Percentiles rank a stretch among this genome's conserved stretches.
phyloP scores from a whole-genome alignment of 2,888 invertebrate genomes.

The Bimastos eiseni region DNA sequence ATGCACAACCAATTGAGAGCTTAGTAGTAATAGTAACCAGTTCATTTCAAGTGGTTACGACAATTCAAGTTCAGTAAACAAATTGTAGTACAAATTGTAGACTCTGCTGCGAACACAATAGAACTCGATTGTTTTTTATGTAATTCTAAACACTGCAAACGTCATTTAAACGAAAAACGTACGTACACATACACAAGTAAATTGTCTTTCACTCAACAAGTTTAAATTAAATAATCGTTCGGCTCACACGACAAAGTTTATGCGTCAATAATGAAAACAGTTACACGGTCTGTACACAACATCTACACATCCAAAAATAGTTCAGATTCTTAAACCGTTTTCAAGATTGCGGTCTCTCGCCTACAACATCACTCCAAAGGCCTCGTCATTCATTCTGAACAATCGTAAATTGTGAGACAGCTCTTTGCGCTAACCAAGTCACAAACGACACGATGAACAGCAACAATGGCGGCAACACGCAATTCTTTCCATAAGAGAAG shows the following conservation, averaged over 20 bases:
- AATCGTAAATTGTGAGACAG: neutral
- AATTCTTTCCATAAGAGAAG: neutral
- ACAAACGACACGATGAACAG: neutral
- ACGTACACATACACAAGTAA: neutral
- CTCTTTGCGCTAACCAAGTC: neutral
- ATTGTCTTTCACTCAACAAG: neutral
- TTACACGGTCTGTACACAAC: neutral
- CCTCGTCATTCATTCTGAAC: neutral
- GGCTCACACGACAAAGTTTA: neutral
- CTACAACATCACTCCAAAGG: neutral
- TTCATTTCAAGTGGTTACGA: neutral
- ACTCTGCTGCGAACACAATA: neutral
- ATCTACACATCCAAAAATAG: neutral
- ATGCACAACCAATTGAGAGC: neutral
- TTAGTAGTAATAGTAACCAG: neutral
- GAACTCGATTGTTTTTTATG: neutral
- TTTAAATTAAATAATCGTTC: neutral
- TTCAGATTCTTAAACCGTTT: slow-evolving; percentile 2
- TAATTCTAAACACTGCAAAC: neutral
- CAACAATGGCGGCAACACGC: neutral
- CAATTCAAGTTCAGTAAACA: neutral
- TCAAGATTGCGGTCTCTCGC: neutral
- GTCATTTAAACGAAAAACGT: neutral
- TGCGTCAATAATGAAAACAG: neutral
- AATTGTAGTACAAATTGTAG: neutral